Conservation (phyloP, 1,140 invertebrate species). For the Drosophila ananassae region DNA sequence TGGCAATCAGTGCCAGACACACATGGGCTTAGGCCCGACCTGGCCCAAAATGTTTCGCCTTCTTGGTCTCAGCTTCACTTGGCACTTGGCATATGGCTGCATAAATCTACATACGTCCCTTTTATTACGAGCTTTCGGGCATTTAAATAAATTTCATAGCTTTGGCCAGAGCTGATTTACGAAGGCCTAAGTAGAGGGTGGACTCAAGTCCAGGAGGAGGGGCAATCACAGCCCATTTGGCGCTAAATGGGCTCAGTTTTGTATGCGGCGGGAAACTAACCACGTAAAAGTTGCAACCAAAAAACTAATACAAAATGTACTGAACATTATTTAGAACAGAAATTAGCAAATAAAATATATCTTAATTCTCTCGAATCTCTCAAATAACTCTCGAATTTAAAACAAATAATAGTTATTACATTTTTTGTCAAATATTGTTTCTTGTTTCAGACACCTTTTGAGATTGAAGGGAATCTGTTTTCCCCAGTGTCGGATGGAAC, state of each 20-base stretch:
- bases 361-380: too few relatives aligned
- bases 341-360: too few relatives aligned
- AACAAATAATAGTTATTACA: too few relatives aligned
- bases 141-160: conserved; percentile 81
- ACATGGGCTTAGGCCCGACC: conserved; percentile 61
- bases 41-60: conserved; percentile 57
- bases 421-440: neutral
- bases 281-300: conserved; percentile 69
- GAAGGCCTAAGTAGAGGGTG: conserved; percentile 6
- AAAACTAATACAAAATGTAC: conserved; percentile 51
- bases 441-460: neutral
- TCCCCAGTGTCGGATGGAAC: conserved; percentile 10
- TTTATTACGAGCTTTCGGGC: conserved; percentile 79
- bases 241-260: conserved; percentile 75
- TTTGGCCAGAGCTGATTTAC: conserved; percentile 73
- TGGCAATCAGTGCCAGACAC: conserved; percentile 69
- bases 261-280: conserved; percentile 65
- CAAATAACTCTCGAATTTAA: too few relatives aligned
- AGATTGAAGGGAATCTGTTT: neutral
- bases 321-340: too few relatives aligned
- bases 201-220: neutral
- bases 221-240: conserved; percentile 52
- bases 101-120: conserved; percentile 68
- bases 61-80: conserved; percentile 39
- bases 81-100: conserved; percentile 61